Evolutionary conservation across 2,888 invertebrate genomes (phyloP).

Genomic region (Caenorhabditis becei): DNA sequence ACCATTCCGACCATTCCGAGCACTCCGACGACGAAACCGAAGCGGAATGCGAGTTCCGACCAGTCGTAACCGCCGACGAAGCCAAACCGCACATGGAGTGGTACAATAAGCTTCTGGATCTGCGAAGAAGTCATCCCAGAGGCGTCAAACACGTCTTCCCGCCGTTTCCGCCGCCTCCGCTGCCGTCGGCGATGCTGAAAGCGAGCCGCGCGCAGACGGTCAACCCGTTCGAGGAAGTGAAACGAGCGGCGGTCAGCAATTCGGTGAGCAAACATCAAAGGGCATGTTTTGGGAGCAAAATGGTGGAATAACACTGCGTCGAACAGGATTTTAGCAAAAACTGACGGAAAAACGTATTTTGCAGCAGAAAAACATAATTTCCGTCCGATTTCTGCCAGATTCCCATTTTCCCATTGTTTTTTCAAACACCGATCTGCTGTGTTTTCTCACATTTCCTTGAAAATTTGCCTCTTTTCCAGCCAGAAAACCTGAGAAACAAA

Average conservation of each 20-base stretch:
- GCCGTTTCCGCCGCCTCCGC: slow-evolving; percentile 55
- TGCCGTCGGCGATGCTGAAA: slow-evolving; percentile 48
- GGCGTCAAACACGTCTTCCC: slow-evolving; percentile 26
- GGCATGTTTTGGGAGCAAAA: no score
- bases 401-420: no score
- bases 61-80: slow-evolving; percentile 29
- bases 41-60: slow-evolving; percentile 14
- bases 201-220: slow-evolving; percentile 39
- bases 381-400: no score
- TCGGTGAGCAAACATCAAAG: slow-evolving; percentile 13
- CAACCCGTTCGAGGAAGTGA: slow-evolving; percentile 46
- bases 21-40: not conserved
- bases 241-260: not conserved
- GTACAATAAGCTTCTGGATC: slow-evolving; percentile 38
- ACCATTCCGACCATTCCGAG: not conserved
- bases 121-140: slow-evolving; percentile 8
- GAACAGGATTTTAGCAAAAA: not conserved
- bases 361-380: no score
- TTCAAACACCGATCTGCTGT: no score
- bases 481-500: no score
- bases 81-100: slow-evolving; percentile 32
- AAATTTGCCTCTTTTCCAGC: no score
- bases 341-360: no score
- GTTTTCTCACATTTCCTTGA: no score
- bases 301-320: no score